A percentile compares a stretch with the other conserved stretches of the same genome.
Conservation (phyloP, 2,113 vertebrate species). For the Kryptolebias marmoratus region DNA sequence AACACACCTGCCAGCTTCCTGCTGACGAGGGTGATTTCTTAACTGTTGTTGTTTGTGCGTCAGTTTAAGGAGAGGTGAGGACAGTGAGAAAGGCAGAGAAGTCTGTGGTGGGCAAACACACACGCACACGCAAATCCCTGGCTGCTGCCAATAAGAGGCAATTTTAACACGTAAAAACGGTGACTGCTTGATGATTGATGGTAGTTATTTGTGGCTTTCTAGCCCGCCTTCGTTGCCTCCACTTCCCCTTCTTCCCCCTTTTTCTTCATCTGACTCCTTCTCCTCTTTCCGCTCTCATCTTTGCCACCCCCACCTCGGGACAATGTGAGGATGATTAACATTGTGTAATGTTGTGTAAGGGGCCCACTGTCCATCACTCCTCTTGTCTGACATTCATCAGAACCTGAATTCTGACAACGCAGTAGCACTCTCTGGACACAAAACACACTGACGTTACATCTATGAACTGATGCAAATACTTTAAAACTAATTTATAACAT, state of each 20-base stretch:
- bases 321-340: constrained; percentile 78
- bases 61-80: constrained; percentile 73
- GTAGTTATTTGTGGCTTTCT: constrained; percentile 91
- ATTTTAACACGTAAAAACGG: constrained; percentile 85
- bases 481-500: too few relatives aligned
- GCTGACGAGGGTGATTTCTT: constrained; percentile 91
- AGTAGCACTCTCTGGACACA: background rate
- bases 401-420: constrained; percentile 30
- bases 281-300: constrained; percentile 63
- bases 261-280: constrained; percentile 73
- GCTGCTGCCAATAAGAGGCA: constrained; percentile 86
- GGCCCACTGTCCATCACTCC: constrained; percentile 67
- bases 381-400: constrained; percentile 53
- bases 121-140: constrained; percentile 72
- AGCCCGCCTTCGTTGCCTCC: constrained; percentile 76
- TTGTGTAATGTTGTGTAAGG: constrained; percentile 75
- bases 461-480: background rate
- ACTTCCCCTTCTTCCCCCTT: constrained; percentile 58
- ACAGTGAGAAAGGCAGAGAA: constrained; percentile 57
- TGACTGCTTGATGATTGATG: constrained; percentile 91
- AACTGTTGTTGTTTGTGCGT: constrained; percentile 83
- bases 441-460: constrained; percentile 1
- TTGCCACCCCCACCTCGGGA: constrained; percentile 32
- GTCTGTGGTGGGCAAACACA: constrained; percentile 57
- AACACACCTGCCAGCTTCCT: constrained; percentile 91